Base-by-base conservation (phyloP, 2,797 vertebrate species). In the Sebastes diploproa region DNA sequence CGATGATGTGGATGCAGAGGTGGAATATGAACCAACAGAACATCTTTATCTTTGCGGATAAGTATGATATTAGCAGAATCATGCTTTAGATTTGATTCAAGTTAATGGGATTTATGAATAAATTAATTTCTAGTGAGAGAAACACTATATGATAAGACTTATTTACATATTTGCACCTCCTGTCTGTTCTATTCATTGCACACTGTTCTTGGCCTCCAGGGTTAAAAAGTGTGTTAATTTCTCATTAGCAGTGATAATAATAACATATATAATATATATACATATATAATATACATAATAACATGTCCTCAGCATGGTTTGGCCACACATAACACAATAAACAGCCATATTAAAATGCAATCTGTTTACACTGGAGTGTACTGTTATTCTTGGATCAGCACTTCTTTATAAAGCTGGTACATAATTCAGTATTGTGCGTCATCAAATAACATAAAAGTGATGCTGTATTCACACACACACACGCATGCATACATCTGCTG, bases 21-120 rank as follows among this genome's bases (percentile, higher is more conserved):
- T 83, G 79, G 34, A 83, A 71, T 75, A 81, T 84, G 72, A 80
- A 70, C 66, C 55, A 34, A 32, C 20, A 46, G 52, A 82, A 54
- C 66, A 62, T n/a, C 13, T 56, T 86, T 70, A 83, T 82, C 71
- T 69, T 4, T 54, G 29, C 30, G 29, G 62, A 69, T 60, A 65
- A 63, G 22, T 29, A 55, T 46, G 18, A 18, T 18, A 67, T 34
- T 13, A 36, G 30, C 8, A 5, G 50, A 77, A 60, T 38, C 6
- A 54, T 42, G 54, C 6, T 58, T 38, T 3, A n/a, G 23, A 68
- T 36, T 25, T 29, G 20, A 68, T 66, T 7, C 29, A 38, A 55
- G 16, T 36, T 66, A 23, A 71, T 67, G 22, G 50, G 25, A 59
- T 36, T 58, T 20, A 42, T 69, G 12, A 60, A 75, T 54, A 32